Base-by-base conservation (phyloP, 2,113 vertebrate species). In the Rhinogobius similis region DNA sequence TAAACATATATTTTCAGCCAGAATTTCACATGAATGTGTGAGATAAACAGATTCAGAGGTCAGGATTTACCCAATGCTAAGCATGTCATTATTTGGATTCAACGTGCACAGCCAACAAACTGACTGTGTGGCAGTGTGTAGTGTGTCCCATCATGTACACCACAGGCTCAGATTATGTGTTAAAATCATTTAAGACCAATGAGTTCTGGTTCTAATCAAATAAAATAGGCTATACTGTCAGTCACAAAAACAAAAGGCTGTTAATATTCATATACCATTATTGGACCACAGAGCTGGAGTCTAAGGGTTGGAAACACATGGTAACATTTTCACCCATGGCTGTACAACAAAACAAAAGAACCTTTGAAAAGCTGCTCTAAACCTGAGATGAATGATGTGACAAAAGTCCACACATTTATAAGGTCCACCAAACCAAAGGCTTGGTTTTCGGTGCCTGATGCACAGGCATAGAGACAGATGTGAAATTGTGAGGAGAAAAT, bases 401-500 rank as follows among this genome's bases (percentile, higher is more conserved):
- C 23, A 75, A 88, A 90, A 89, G 86, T 88, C 78, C 82, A 86
- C 62, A 48, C 5, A 18, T 44, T 1, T 44, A 44, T 14, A 44
- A 36, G 2, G 32, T 8, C 32, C 29, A 3, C 29, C 32, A 7
- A 36, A 36, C 32, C 32, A 44, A 44, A 44, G 43, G 14, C 18
- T 44, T 4, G 14, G 16, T 44, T 44, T 18, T 16, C 5, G 14
- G 14, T 44, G 43, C 3, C 11, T 4, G 11, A 11, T 10, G 11
- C 39, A 41, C 39, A 12, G 10, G 39, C 2, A 41, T 10, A 41
- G 11, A 41, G 39, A 41, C 32, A 5, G 9, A 36, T 7, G 29
- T 29, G 6, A 36, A 36, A 36, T 36, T 36, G 32, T 36, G 32
- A 36, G 32, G 32, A 5, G 32, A 8, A 36, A 36, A 36, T 36